Evolutionary conservation across 2,113 vertebrate genomes (phyloP), one percentile per base, ranked within the genome.

Genomic region (Leptocoma aspasia): DNA sequence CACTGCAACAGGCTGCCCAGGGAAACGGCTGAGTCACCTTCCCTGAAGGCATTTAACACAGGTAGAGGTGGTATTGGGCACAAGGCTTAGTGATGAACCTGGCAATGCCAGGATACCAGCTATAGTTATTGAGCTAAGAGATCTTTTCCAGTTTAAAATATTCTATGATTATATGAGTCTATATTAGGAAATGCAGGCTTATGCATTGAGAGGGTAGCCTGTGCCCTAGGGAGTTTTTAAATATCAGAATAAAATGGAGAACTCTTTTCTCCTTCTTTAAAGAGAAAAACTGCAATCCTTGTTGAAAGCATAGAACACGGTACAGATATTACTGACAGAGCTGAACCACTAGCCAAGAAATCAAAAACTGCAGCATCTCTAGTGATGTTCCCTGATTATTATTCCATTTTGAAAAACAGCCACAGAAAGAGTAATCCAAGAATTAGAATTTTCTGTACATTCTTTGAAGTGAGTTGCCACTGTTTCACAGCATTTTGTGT

Each of bases 381-480:
- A 79, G 47, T 53, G 22, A 92, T 86, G 42, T 61, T 80, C 59
- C 63, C 45, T 93, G 68, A 82, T 95, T 92, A 73, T 96, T 96
- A 92, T 94, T 95, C 64, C 44, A 85, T 95, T 91, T 81, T 69
- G 39, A 82, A 89, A 94, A 95, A 87, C 53, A 95, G 39, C 11
- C 70, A 68, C 28, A 69, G 86, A 88, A 87, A 65, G 45, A 89
- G 49, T 76, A 96, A 96, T 91, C 72, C 85, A 89, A 94, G 81
- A 90, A 93, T 87, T 79, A 75, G 76, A 95, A 53, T 93, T 84
- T 73, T 91, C 60, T 94, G 80, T 90, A 59, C 85, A 68, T 86
- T 82, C 60, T 92, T 95, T 97, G 91, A 96, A 97, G 76, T 60
- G 60, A 83, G 72, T 92, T 94, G 60, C 60, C 45, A 42, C 61